Evolutionary conservation across 2,113 vertebrate genomes (phyloP).

Genomic region (Ondatra zibethicus): DNA sequence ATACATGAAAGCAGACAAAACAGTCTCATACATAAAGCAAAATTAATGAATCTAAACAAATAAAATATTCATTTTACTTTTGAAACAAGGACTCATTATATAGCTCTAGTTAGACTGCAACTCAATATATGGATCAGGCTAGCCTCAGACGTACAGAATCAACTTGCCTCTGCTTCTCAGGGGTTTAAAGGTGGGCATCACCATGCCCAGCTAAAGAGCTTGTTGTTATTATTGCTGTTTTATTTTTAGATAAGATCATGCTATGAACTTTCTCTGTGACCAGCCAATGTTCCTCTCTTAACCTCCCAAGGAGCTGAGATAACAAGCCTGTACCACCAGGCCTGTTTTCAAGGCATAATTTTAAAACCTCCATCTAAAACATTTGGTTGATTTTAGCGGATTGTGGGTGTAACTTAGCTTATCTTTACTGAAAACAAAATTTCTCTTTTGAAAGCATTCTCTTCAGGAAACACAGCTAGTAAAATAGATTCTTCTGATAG

Average conservation of each 20-base stretch:
- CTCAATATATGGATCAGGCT: neutral
- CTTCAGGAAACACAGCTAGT: neutral
- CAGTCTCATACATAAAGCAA: neutral
- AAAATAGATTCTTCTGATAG: neutral
- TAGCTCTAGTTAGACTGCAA: neutral
- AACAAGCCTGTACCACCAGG: neutral
- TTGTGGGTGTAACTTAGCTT: neutral
- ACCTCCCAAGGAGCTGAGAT: neutral
- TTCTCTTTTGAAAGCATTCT: neutral
- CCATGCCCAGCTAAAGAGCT: neutral
- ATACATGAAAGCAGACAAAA: neutral
- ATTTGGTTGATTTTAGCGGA: neutral
- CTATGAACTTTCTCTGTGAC: neutral
- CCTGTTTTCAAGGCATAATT: neutral
- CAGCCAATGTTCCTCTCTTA: neutral
- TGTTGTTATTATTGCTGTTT: neutral
- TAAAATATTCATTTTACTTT: neutral
- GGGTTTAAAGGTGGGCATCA: neutral
- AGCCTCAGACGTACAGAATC: neutral
- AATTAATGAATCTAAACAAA: neutral
- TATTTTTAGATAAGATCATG: neutral
- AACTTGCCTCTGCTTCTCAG: neutral
- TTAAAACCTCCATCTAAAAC: neutral
- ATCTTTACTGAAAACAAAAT: neutral
- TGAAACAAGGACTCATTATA: neutral